phyloP scores from a whole-genome alignment of 2,888 invertebrate genomes.

The Lottia scabra region DNA sequence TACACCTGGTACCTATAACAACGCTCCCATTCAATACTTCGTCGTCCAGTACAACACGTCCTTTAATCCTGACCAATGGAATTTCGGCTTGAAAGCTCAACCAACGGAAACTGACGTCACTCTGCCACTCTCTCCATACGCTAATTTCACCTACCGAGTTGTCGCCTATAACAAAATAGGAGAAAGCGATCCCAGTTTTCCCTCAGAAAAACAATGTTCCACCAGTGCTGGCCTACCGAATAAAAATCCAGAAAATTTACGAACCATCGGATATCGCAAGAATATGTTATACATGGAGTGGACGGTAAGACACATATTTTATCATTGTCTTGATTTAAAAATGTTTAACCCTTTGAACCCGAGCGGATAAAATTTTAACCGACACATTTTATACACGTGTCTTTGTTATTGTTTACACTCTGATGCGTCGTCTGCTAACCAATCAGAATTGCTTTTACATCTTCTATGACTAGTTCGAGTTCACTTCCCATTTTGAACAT shows the following conservation, averaged over 20 bases:
- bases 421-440: no score
- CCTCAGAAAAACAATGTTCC: constrained; percentile 51
- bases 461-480: no score
- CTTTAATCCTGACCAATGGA: constrained; percentile 94
- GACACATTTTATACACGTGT: no score
- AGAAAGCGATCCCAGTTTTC: constrained; percentile 62
- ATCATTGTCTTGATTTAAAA: no score
- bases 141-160: constrained; percentile 67
- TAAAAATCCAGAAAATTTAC: constrained; percentile 64
- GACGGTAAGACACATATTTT: constrained; percentile 58
- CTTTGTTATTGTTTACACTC: no score
- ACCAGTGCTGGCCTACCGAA: constrained; percentile 55
- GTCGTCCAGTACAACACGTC: constrained; percentile 93
- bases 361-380: no score
- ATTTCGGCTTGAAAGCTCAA: constrained; percentile 75
- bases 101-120: constrained; percentile 51
- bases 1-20: constrained; percentile 93
- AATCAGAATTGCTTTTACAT: no score
- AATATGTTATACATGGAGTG: constrained; percentile 64
- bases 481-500: no score
- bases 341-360: no score
- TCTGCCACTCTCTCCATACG: constrained; percentile 58
- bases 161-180: constrained; percentile 68
- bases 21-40: constrained; percentile 91
- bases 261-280: constrained; percentile 59